Evolutionary conservation across 2,888 invertebrate species (phyloP).

Genomic region (Dicyrtomina minuta): DNA sequence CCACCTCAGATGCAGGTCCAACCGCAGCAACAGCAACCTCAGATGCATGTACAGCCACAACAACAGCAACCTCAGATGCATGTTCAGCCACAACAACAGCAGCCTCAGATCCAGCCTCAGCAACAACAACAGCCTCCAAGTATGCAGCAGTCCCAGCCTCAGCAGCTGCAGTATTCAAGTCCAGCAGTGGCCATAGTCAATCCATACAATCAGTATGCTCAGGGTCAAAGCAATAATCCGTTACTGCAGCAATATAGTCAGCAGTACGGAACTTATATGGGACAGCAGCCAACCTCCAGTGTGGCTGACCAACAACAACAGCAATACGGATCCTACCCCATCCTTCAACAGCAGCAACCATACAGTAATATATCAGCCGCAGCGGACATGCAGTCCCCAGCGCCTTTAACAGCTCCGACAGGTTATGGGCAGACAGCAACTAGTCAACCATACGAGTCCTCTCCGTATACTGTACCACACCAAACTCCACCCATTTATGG

Average conservation of each 20-base stretch:
- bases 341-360: slow-evolving; percentile 19
- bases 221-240: slow-evolving; percentile 22
- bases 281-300: slow-evolving; percentile 9
- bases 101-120: slow-evolving; percentile 2
- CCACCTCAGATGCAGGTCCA: no score
- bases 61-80: slow-evolving; percentile 21
- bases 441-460: slow-evolving; percentile 11
- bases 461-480: background rate
- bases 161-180: slow-evolving; percentile 8
- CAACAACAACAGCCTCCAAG: slow-evolving; percentile 5
- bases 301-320: background rate
- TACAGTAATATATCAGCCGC: background rate
- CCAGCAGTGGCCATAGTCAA: slow-evolving; percentile 13
- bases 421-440: background rate
- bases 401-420: no score
- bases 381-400: background rate
- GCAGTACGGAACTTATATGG: slow-evolving; percentile 17
- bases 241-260: slow-evolving; percentile 27
- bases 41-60: slow-evolving; percentile 5
- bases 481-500: slow-evolving; percentile 6
- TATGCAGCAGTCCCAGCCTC: background rate
- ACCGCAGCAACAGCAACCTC: slow-evolving; percentile 23
- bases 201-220: slow-evolving; percentile 28
- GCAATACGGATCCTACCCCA: slow-evolving; percentile 30
- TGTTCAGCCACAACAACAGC: slow-evolving; percentile 16